Evolutionary conservation across 2,797 vertebrate genomes (phyloP), one percentile per base, ranked within the genome.

Genomic region (Falco cherrug): DNA sequence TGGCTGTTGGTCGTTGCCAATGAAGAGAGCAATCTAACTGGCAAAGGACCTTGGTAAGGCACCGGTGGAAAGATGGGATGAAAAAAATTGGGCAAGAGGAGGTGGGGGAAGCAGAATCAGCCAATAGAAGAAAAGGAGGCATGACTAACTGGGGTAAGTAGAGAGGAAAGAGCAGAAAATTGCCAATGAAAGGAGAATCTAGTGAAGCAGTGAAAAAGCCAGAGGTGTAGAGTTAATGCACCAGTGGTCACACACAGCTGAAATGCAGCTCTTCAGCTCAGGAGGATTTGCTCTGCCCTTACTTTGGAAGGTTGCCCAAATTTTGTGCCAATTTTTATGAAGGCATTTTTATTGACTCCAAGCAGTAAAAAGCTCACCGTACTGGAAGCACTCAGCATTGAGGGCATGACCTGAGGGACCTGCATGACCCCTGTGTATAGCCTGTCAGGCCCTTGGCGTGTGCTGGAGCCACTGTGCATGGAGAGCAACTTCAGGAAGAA

Each of bases 381-480:
- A 69, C 19, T 63, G 53, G 71, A 71, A 93, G 71, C 60, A 31
- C 26, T 88, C 25, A 6, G 35, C 16, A 43, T 26, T 68, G 6
- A 2, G 64, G n/a, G 41, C 45, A 33, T 65, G 70, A 76, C 28
- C 59, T 56, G 56, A 70, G 18, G 29, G 39, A 45, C 29, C 47
- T 67, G 33, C 4, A 0, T 6, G 26, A 39, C 80, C 64, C 53
- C 41, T 63, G 26, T 5, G 22, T 53, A 45, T 59, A 83, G 79
- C 16, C 29, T 0, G 0, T 41, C 7, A 1, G 15, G 26, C 29
- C 29, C 11, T 48, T n/a, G 64, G 47, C 2, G 0, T 7, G 7
- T 3, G 2, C 26, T 43, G 69, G 50, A 77, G 76, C 61, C 5
- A 14, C 35, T 11, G 19, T 4, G 0, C 1, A 2, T 37, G 28